Evolutionary conservation across 2,797 vertebrate genomes (phyloP).

Genomic region (Phylloscopus collybita): DNA sequence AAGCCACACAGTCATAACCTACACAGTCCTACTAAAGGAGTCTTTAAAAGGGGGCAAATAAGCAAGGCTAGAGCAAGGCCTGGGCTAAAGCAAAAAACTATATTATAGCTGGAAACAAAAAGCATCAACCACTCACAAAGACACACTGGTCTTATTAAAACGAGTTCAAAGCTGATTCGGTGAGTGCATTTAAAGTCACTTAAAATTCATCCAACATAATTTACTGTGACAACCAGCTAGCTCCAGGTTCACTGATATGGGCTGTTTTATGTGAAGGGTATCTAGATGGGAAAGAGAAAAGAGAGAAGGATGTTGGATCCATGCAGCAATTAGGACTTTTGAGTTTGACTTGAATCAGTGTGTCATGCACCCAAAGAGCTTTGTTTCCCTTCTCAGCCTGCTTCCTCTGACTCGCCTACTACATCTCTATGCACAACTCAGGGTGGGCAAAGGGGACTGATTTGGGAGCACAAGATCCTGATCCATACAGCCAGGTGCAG

Average conservation of each 20-base stretch:
- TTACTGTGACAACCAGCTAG: background rate
- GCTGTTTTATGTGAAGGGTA: background rate
- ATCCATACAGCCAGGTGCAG: background rate
- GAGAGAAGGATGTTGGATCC: background rate
- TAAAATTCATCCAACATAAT: background rate
- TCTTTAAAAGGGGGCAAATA: background rate
- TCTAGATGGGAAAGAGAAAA: background rate
- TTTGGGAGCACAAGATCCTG: background rate
- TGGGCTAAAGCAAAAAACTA: background rate
- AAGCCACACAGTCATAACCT: background rate
- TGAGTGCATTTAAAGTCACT: background rate
- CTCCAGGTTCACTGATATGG: background rate
- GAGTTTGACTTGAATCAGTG: background rate
- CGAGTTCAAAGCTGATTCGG: background rate
- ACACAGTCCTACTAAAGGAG: background rate
- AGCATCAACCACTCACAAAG: background rate
- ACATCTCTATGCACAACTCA: background rate
- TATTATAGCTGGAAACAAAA: background rate
- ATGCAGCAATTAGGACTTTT: background rate
- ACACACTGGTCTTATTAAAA: background rate
- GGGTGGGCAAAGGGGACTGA: background rate
- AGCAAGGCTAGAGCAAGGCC: background rate
- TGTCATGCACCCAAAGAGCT: background rate
- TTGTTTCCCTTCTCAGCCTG: background rate
- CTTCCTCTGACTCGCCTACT: background rate